Percentiles rank a stretch among this genome's conserved stretches.
Evolutionary conservation across 2,888 invertebrate species (phyloP).

Genomic region (Linnaemya tessellans): DNA sequence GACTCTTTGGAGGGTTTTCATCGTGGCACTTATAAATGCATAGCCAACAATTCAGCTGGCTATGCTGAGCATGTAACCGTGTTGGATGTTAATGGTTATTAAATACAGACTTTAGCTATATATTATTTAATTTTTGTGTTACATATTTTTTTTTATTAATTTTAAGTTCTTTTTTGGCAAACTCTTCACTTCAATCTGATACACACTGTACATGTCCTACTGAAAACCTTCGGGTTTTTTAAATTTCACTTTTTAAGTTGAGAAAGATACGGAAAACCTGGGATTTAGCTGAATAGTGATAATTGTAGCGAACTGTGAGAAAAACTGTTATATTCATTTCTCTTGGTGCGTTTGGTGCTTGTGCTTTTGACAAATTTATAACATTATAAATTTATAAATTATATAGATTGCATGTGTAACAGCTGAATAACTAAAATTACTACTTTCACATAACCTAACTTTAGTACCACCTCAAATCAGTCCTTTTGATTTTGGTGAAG

Average conservation of each 20-base stretch:
- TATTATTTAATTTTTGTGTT: constrained; percentile 32
- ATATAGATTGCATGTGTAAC: neutral
- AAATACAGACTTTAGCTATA: constrained; percentile 71
- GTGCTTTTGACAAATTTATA: neutral
- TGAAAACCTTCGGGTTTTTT: too few relatives aligned
- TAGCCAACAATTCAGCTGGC: constrained; percentile 89
- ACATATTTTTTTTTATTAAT: neutral
- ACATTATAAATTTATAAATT: neutral
- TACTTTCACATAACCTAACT: constrained; percentile 5
- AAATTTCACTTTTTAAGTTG: too few relatives aligned
- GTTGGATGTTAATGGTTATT: constrained; percentile 86
- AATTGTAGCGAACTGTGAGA: neutral
- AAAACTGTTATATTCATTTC: too few relatives aligned
- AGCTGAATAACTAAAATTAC: constrained; percentile 8
- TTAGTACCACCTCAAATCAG: constrained; percentile 90
- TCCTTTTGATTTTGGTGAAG: constrained; percentile 90
- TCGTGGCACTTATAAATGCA: constrained; percentile 90
- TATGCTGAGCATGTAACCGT: constrained; percentile 86
- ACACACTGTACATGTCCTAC: neutral
- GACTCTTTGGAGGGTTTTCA: constrained; percentile 87
- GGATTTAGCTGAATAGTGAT: too few relatives aligned
- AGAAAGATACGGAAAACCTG: too few relatives aligned
- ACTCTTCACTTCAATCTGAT: neutral
- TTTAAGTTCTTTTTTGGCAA: neutral
- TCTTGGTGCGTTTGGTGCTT: too few relatives aligned